phyloP scores from a whole-genome alignment of 35 echinoderm and acorn worm genomes.

The Apostichopus californicus region DNA sequence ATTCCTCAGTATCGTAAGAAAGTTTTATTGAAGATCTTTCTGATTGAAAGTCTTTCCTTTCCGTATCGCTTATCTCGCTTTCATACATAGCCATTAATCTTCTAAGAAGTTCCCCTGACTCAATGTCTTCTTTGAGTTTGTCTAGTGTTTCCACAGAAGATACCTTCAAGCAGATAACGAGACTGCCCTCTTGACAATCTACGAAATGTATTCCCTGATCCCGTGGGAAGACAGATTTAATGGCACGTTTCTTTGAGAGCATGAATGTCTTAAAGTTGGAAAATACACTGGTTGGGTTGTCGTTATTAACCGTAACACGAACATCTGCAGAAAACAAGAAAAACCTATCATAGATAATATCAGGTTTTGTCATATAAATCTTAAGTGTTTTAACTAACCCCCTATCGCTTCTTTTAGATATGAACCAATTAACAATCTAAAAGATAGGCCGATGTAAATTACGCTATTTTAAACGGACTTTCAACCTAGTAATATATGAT shows the following conservation, averaged over 20 bases:
- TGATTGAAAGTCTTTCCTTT: background rate
- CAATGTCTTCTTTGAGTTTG: background rate
- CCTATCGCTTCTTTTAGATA: too few relatives aligned
- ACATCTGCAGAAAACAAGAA: background rate
- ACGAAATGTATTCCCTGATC: background rate
- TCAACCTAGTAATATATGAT: too few relatives aligned
- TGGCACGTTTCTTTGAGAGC: background rate
- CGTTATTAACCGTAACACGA: background rate
- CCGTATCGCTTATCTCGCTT: background rate
- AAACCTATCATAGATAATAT: too few relatives aligned
- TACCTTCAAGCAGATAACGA: background rate
- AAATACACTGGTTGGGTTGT: background rate
- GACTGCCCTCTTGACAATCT: background rate
- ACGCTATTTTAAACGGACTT: too few relatives aligned
- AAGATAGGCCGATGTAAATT: too few relatives aligned
- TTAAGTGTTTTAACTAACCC: too few relatives aligned
- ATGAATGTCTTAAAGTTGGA: too few relatives aligned
- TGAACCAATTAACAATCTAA: too few relatives aligned
- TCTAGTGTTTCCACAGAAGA: background rate
- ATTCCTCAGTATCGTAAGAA: too few relatives aligned
- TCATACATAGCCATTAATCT: background rate
- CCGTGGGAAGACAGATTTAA: background rate
- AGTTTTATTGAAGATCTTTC: too few relatives aligned
- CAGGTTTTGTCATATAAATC: too few relatives aligned
- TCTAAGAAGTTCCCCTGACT: background rate